These are phyloP conservation scores for Lynx canadensis DNA, from an alignment of 2,113 vertebrate genomes.

Conservation along the genomic window DNA sequence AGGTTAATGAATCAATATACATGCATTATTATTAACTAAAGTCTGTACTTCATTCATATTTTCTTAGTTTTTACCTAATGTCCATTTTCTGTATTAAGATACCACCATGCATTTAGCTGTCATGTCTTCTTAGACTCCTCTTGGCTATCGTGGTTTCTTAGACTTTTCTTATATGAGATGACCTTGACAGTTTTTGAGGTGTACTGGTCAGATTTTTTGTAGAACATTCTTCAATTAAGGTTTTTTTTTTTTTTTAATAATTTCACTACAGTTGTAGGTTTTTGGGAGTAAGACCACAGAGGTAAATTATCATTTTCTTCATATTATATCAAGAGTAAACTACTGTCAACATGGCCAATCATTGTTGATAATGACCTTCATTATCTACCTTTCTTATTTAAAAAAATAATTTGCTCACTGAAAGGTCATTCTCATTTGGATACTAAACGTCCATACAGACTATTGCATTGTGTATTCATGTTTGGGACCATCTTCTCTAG, in stretches of 20 bases:
- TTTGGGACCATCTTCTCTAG: not conserved
- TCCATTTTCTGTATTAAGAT: not conserved
- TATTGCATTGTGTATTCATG: not conserved
- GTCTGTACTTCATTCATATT: not conserved
- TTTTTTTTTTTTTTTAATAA: not conserved
- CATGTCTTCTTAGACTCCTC: not conserved
- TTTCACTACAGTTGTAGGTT: not conserved
- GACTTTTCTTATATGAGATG: not conserved
- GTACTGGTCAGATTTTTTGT: not conserved
- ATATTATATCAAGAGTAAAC: not conserved
- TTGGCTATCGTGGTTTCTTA: not conserved
- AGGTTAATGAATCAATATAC: not conserved
- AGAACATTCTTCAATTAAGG: not conserved
- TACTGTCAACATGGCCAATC: not conserved
- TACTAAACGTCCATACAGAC: not conserved
- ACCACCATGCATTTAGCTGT: not conserved
- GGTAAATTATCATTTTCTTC: not conserved
- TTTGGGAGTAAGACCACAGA: not conserved
- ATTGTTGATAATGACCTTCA: not conserved
- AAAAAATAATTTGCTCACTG: not conserved
- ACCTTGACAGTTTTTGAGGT: not conserved
- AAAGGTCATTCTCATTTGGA: not conserved
- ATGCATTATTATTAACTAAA: not conserved
- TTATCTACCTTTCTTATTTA: not conserved
- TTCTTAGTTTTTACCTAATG: not conserved